A percentile compares a stretch with the other conserved stretches of the same genome.
These are phyloP conservation scores for Dyspetes luteomarginatus DNA, from an alignment of 2,888 invertebrate genomes.

Conservation along the genomic window DNA sequence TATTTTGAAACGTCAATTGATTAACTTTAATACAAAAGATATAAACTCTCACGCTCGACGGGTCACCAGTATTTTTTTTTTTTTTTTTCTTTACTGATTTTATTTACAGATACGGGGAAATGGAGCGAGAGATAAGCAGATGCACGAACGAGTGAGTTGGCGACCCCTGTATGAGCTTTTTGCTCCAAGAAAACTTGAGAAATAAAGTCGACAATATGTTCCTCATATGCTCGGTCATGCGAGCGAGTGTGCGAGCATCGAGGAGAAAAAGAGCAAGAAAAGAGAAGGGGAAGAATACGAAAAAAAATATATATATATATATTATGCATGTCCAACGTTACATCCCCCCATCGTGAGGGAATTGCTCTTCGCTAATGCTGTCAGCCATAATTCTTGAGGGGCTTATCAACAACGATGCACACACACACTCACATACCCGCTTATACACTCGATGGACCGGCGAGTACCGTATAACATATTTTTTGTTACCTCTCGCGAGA, in stretches of 20 bases:
- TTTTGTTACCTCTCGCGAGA: no score
- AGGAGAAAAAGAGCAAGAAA: constrained; percentile 3
- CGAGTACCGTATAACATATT: no score
- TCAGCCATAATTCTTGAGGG: constrained; percentile 44
- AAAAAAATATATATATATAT: constrained; percentile 23
- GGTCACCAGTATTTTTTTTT: not conserved
- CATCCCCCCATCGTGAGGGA: constrained; percentile 18
- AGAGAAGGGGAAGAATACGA: constrained; percentile 12
- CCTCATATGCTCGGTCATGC: no score
- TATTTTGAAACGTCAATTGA: no score
- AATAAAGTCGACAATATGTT: no score
- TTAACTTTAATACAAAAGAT: not conserved
- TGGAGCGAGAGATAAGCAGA: constrained; percentile 49
- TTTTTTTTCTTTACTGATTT: constrained; percentile 16
- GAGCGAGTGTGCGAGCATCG: not conserved
- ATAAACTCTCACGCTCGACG: not conserved
- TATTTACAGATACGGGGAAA: constrained; percentile 42
- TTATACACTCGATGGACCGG: not conserved
- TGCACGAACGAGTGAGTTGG: not conserved
- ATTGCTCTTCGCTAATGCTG: constrained; percentile 28
- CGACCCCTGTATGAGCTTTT: no score
- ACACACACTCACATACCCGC: not conserved
- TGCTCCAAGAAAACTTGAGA: not conserved
- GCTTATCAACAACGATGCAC: constrained; percentile 52
- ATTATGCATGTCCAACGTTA: constrained; percentile 7